Percentiles rank a stretch among this genome's conserved stretches.
phyloP scores from a whole-genome alignment of 2,113 vertebrate species.

The Sorex fumeus region DNA sequence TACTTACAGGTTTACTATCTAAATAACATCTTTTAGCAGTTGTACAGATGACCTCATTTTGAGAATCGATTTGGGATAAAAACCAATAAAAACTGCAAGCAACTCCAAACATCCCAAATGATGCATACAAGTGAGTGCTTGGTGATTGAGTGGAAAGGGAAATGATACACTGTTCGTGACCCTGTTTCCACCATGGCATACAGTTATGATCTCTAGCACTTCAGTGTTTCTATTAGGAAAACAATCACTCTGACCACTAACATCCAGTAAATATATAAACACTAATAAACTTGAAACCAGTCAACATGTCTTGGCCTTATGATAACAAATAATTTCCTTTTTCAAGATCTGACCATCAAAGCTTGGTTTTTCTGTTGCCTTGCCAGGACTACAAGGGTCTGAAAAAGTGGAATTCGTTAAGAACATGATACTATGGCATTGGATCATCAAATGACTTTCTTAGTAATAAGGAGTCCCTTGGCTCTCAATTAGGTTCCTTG shows the following conservation, averaged over 20 bases:
- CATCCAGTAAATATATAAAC: constrained; percentile 50
- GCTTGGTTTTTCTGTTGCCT: constrained; percentile 9
- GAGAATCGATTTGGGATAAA: constrained; percentile 56
- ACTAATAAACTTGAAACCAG: not conserved
- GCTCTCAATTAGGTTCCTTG: not conserved
- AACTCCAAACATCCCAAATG: constrained; percentile 41
- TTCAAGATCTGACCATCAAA: constrained; percentile 15
- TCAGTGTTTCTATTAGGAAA: constrained; percentile 23
- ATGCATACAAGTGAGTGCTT: constrained; percentile 15
- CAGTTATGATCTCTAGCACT: not conserved
- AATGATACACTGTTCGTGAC: not conserved
- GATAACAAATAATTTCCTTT: constrained; percentile 16
- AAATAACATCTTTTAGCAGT: constrained; percentile 71
- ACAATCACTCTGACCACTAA: not conserved
- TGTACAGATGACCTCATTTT: constrained; percentile 70
- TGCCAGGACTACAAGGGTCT: not conserved
- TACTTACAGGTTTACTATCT: constrained; percentile 67
- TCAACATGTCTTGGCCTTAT: constrained; percentile 19
- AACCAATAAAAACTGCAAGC: constrained; percentile 63
- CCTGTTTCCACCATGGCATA: not conserved
- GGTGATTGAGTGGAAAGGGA: constrained; percentile 19
- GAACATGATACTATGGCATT: constrained; percentile 19
- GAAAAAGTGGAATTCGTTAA: constrained; percentile 10
- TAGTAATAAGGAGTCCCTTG: not conserved
- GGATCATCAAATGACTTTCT: constrained; percentile 35